These are phyloP conservation scores for Lanius ludovicianus DNA, from an alignment of 2,113 vertebrate species.

Conservation along the genomic window DNA sequence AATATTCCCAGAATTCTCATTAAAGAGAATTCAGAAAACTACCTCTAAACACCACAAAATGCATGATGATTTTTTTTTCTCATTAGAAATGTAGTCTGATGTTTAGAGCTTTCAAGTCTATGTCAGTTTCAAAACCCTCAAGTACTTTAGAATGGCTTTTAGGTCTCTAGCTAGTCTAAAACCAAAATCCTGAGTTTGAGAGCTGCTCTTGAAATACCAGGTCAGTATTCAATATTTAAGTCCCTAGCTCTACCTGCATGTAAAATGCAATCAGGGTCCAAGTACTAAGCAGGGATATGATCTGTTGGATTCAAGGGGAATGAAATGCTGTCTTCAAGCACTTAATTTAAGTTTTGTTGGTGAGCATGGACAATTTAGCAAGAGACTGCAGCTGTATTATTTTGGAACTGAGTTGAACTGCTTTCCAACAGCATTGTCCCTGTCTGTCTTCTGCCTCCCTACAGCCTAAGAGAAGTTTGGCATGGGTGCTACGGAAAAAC, in stretches of 20 bases:
- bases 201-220: not conserved
- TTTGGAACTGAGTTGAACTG: not conserved
- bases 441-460: not conserved
- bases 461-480: not conserved
- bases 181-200: not conserved
- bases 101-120: not conserved
- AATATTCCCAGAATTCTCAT: not conserved
- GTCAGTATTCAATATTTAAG: not conserved
- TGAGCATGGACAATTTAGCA: not conserved
- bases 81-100: not conserved
- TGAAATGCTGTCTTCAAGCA: not conserved
- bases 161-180: not conserved
- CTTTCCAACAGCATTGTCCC: not conserved
- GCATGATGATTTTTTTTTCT: not conserved
- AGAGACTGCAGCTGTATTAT: not conserved
- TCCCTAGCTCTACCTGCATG: not conserved
- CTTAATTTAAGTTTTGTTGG: not conserved
- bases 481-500: not conserved
- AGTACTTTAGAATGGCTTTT: not conserved
- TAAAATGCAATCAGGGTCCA: not conserved
- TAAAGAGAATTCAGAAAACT: not conserved
- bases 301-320: not conserved
- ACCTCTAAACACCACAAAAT: not conserved
- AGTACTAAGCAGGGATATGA: not conserved
- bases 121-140: not conserved